Conservation (phyloP, 1,140 invertebrate genomes). For the Lanistes nyassanus region DNA sequence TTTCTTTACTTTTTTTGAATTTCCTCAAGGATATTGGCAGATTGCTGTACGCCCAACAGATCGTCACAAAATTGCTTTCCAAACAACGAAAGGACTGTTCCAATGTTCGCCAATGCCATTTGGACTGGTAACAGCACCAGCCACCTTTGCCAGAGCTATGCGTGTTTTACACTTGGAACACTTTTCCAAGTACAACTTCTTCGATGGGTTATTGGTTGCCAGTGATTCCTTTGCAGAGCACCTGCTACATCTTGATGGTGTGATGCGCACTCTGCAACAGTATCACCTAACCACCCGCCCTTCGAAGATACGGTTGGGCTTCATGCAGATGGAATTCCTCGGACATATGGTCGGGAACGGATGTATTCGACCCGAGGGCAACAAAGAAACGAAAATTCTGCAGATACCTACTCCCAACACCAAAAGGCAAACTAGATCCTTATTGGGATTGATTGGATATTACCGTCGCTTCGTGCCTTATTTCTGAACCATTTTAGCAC, state of each 20-base stretch:
- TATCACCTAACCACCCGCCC: conserved; percentile 32
- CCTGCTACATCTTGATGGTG: conserved; percentile 15
- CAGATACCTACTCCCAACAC: conserved; percentile 49
- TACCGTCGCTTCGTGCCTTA: conserved; percentile 62
- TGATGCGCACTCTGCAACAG: conserved; percentile 20
- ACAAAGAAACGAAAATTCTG: conserved; percentile 58
- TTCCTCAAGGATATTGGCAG: conserved; percentile 2
- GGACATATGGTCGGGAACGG: conserved; percentile 27
- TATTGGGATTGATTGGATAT: conserved; percentile 66
- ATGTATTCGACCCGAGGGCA: conserved; percentile 48
- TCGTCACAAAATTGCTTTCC: conserved; percentile 38
- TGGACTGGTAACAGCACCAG: conserved; percentile 7
- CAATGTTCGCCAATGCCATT: conserved; percentile 12
- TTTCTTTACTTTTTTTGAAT: conserved; percentile 25
- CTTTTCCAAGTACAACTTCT: conserved; percentile 3
- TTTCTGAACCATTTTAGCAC: too few species aligned
- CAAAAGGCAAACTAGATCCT: conserved; percentile 61
- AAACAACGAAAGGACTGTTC: conserved; percentile 7
- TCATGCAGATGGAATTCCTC: conserved; percentile 29
- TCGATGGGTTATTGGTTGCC: conserved; percentile 32
- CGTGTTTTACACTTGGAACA: neutral
- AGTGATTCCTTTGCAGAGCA: conserved; percentile 30
- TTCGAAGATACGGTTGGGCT: conserved; percentile 37
- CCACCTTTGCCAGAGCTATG: neutral
- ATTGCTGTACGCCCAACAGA: neutral